phyloP scores from a whole-genome alignment of 2,797 vertebrate genomes.

The Atherinosoma microstoma region DNA sequence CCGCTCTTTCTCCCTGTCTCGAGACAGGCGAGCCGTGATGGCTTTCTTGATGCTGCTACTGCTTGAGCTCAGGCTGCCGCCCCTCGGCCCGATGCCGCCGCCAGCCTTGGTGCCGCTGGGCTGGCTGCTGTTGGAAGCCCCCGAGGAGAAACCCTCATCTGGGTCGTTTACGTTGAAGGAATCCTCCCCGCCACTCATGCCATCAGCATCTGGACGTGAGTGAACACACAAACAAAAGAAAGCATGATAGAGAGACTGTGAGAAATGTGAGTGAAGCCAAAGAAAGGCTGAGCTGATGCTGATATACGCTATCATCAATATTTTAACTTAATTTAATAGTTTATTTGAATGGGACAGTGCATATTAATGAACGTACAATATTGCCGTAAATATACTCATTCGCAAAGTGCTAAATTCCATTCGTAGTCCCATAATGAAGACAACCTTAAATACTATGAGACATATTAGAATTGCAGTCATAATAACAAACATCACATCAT shows the following conservation, averaged over 20 bases:
- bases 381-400: too few species aligned
- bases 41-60: conserved; percentile 83
- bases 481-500: neutral
- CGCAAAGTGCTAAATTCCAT: neutral
- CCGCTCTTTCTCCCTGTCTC: conserved; percentile 79
- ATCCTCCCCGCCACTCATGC: conserved; percentile 91
- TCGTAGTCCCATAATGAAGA: neutral
- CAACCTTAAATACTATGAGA: neutral
- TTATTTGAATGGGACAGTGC: too few species aligned
- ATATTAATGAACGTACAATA: too few species aligned
- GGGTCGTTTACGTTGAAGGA: conserved; percentile 93
- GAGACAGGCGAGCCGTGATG: conserved; percentile 76
- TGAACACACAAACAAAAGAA: conserved; percentile 49
- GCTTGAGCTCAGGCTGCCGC: conserved; percentile 82
- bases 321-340: too few species aligned
- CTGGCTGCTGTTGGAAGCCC: conserved; percentile 96
- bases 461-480: neutral
- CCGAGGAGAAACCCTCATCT: conserved; percentile 98
- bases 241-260: conserved; percentile 32
- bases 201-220: conserved; percentile 85
- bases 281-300: neutral
- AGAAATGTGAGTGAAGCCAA: conserved; percentile 15
- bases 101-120: conserved; percentile 86
- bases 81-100: conserved; percentile 72
- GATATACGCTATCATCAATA: neutral